phyloP scores from a whole-genome alignment of 2,113 vertebrate genomes.

The Orientallactaga bullata region DNA sequence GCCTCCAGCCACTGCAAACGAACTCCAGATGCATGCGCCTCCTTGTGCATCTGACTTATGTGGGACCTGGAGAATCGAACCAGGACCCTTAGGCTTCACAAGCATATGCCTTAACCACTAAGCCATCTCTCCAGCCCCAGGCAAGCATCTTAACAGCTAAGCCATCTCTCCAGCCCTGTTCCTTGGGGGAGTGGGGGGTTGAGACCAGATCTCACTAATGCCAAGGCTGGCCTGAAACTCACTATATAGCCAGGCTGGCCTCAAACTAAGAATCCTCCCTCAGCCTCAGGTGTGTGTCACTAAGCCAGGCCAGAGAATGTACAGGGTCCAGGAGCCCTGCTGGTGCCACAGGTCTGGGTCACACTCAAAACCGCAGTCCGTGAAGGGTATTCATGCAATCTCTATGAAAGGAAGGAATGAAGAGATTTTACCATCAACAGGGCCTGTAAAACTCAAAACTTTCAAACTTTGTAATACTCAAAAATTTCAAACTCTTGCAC shows the following conservation, averaged over 20 bases:
- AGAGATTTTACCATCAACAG: not conserved
- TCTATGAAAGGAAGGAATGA: not conserved
- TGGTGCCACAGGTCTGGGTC: not conserved
- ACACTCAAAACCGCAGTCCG: not conserved
- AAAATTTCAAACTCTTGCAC: not conserved
- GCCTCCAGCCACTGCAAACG: too few species aligned
- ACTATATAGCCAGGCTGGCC: not conserved
- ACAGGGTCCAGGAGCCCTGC: not conserved
- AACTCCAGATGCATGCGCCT: too few species aligned
- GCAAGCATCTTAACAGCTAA: not conserved
- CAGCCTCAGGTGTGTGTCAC: not conserved
- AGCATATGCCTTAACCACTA: too few species aligned
- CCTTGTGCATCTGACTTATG: too few species aligned
- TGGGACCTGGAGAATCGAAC: too few species aligned
- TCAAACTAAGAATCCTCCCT: not conserved
- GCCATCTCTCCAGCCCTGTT: not conserved
- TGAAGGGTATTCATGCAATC: not conserved
- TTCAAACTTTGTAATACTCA: too few species aligned
- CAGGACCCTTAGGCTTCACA: too few species aligned
- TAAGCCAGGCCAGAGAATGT: not conserved
- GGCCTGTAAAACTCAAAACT: not conserved
- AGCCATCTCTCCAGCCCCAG: too few species aligned
- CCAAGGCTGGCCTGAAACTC: not conserved
- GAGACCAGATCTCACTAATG: not conserved
- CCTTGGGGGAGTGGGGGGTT: not conserved